These are phyloP conservation scores for Torymus auratus DNA, from an alignment of 2,888 invertebrate species.

Conservation along the genomic window DNA sequence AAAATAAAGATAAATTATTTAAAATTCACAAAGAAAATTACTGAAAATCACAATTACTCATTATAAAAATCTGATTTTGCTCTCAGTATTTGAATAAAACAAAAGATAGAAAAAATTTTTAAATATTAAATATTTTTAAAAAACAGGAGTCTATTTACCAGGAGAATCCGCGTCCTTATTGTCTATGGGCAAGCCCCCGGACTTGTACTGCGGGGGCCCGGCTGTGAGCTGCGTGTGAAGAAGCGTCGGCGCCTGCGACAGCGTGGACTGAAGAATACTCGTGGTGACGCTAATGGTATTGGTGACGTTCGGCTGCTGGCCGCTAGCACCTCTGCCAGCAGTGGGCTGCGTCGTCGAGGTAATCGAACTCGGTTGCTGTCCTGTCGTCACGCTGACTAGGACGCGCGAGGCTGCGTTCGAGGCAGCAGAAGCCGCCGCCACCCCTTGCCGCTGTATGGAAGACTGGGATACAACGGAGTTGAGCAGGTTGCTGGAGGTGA, in stretches of 20 bases:
- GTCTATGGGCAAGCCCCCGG: conserved; percentile 70
- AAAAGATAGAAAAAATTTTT: no score
- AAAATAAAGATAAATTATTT: background rate
- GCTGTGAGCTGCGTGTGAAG: conserved; percentile 72
- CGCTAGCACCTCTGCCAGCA: conserved; percentile 1
- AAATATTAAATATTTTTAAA: background rate
- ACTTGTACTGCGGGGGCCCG: conserved; percentile 69
- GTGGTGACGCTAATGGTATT: conserved; percentile 37
- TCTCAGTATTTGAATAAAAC: conserved; percentile 1
- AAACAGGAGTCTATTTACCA: conserved; percentile 45
- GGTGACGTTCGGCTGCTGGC: background rate
- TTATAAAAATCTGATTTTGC: conserved; percentile 15
- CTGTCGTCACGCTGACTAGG: conserved; percentile 49
- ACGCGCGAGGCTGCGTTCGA: conserved; percentile 61
- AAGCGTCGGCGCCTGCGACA: conserved; percentile 72
- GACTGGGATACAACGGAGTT: conserved; percentile 70
- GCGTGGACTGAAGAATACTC: conserved; percentile 72
- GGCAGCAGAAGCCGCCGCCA: conserved; percentile 25
- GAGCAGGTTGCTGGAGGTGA: conserved; percentile 70
- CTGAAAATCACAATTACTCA: background rate
- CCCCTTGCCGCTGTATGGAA: conserved; percentile 66
- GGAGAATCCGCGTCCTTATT: conserved; percentile 69
- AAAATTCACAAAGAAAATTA: background rate
- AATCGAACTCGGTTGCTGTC: conserved; percentile 34
- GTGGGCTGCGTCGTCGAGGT: conserved; percentile 32